Base-by-base conservation (phyloP, 2,888 invertebrate species). In the Tenthredo scrophulariae region DNA sequence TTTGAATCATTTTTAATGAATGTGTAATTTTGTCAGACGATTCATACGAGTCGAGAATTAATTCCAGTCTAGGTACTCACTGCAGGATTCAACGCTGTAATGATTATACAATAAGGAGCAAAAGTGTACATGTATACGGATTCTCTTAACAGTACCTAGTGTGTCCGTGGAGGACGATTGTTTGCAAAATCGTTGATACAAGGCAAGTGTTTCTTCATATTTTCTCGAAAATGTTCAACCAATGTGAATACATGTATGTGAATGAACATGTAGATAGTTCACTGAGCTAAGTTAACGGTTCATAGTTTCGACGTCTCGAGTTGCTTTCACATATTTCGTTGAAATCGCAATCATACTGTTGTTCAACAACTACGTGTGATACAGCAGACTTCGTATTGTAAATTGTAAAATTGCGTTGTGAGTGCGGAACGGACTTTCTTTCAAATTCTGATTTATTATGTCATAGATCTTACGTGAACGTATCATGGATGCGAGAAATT, bases 321-420 rank as follows among this genome's bases (percentile, higher is more conserved):
- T 37, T 80, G 80, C 80, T 80, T 80, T 80, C 80, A 80, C 80
- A 65, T 80, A 62, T 65, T 80, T 65, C 37, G 62, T 40, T 37
- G 80, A 62, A 80, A 40, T 80, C 22, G 37, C 62, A 80, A 33
- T 33, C 29, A n/a, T 74, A 29, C 77, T 54, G 50, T 77, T 77
- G 50, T 77, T 33, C 29, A 50, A 43, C 43, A 40, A n/a, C n/a
- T 74, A 74, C 43, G 40, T 40, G 40, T 72, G 72, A 74, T 74
- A 43, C 43, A 13, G 43, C 40, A 43, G 3, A 37, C 26, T n/a
- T 37, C 15, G 13, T n/a, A 70, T 70, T 70, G 18, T 70, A n/a
- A n/a, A 37, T 70, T 70, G 37, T 70, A n/a, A n/a, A 37, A 70
- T 70, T 37, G 26, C 74, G 43, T 26, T 43, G 40, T 26, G 22